Base-by-base conservation (phyloP, 2,113 vertebrate genomes). In the Odocoileus hemionus region DNA sequence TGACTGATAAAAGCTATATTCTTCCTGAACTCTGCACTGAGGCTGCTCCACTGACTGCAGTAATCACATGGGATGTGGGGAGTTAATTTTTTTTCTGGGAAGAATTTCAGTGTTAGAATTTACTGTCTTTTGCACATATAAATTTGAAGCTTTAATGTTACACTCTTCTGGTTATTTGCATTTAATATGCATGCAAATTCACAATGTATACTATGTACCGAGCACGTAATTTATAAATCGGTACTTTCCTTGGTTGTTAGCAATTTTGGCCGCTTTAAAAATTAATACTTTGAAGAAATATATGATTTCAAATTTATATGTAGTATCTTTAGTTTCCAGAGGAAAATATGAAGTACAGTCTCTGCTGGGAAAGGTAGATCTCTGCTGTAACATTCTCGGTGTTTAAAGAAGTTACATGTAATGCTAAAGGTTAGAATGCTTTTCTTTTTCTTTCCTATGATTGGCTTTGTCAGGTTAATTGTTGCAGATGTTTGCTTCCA, bases 181-280 rank as follows among this genome's bases (percentile, higher is more conserved):
- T 97, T 98, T 98, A 97, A 98, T 98, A 97, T 98, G 97, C 98
- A 96, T 98, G 95, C 96, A 97, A 98, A 98, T 98, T 97, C 89
- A 97, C 96, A 97, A 95, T 95, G 97, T 97, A 97, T 98, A 95
- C 94, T 89, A 25, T 93, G 61, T 93, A 90, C 93, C 7, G 14
- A 70, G 89, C 97, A 97, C 92, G 82, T 97, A 96, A 97, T 98
- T 98, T 96, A 98, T 91, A 95, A 95, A 95, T 96, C 7, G 4
- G 91, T 94, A 83, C 95, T 97, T 97, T 97, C 95, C 85, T 58
- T 97, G 93, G 98, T 97, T 97, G 95, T 95, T 98, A 98, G 97
- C 94, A 92, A 95, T 97, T 98, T 98, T 85, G 95, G 95, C 76
- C 9, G 17, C 94, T 97, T 98, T 97, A 98, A 98, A 98, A 98